Conservation (phyloP, 2,113 vertebrate species). For the Lycocorax pyrrhopterus region DNA sequence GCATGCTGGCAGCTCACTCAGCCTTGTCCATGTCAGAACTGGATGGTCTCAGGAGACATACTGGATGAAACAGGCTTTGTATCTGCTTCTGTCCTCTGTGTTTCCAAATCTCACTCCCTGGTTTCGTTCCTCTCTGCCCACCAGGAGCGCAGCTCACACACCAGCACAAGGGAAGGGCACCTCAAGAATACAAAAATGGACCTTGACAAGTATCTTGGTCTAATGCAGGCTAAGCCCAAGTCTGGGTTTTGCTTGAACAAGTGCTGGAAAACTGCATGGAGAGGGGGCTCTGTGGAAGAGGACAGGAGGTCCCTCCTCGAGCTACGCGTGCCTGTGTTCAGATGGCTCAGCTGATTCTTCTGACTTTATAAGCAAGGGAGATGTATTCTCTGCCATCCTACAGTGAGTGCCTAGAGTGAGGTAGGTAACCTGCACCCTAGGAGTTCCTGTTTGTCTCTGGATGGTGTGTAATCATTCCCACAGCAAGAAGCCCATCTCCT, state of each 20-base stretch:
- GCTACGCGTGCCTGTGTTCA: neutral
- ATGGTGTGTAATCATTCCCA: neutral
- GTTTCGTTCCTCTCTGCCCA: neutral
- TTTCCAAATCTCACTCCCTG: neutral
- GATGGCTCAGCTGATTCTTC: neutral
- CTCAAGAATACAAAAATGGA: neutral
- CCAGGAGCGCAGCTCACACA: accelerated
- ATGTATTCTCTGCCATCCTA: neutral
- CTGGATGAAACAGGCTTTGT: neutral
- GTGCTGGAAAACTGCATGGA: neutral
- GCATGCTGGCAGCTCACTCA: accelerated
- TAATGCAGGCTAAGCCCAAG: neutral
- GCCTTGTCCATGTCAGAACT: neutral
- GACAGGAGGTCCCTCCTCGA: accelerated
- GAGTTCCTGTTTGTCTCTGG: neutral
- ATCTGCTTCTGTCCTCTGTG: neutral
- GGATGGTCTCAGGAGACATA: accelerated
- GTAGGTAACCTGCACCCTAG: neutral
- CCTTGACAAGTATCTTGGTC: neutral
- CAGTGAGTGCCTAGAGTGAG: neutral
- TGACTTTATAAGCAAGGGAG: neutral
- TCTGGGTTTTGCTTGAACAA: neutral
- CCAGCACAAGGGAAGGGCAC: neutral
- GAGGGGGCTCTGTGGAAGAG: neutral
- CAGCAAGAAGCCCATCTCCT: neutral